Evolutionary conservation across 2,888 invertebrate genomes (phyloP).

Genomic region (Cataglyphis albicans): DNA sequence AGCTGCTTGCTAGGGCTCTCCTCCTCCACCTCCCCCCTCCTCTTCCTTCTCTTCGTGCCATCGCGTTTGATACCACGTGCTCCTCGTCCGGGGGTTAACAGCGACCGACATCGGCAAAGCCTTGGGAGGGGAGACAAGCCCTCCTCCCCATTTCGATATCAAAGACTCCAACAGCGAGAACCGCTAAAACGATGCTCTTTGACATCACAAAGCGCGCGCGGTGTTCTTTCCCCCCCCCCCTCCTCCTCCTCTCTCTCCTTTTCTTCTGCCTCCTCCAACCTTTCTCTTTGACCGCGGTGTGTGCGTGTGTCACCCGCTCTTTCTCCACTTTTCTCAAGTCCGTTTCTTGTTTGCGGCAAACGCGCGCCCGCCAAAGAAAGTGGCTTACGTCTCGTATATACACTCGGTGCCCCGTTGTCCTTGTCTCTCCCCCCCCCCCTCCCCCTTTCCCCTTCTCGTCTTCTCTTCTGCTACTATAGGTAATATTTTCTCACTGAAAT

Average conservation of each 20-base stretch:
- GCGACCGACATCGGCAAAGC: constrained; percentile 61
- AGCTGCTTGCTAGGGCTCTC: constrained; percentile 42
- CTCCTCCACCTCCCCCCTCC: neutral
- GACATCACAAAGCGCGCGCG: constrained; percentile 70
- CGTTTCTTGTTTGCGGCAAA: constrained; percentile 55
- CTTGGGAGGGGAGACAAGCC: constrained; percentile 62
- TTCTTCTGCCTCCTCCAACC: constrained; percentile 48
- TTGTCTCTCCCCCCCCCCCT: neutral
- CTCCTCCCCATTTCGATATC: constrained; percentile 74
- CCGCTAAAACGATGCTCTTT: constrained; percentile 76
- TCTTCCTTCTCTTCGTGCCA: constrained; percentile 54
- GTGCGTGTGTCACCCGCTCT: constrained; percentile 21
- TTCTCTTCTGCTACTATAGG: constrained; percentile 28
- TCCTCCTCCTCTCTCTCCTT: constrained; percentile 45
- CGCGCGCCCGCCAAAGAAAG: constrained; percentile 46
- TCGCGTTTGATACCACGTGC: constrained; percentile 74
- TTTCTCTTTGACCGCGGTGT: constrained; percentile 51
- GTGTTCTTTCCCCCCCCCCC: constrained; percentile 35
- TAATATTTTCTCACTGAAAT: constrained; percentile 52
- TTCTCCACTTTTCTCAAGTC: constrained; percentile 55
- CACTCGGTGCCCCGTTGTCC: constrained; percentile 10
- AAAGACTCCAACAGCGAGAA: constrained; percentile 69
- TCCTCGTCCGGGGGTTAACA: constrained; percentile 64
- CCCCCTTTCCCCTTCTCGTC: neutral
- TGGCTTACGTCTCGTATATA: constrained; percentile 44